phyloP scores from a whole-genome alignment of 2,113 vertebrate species.

The Podarcis raffonei region DNA sequence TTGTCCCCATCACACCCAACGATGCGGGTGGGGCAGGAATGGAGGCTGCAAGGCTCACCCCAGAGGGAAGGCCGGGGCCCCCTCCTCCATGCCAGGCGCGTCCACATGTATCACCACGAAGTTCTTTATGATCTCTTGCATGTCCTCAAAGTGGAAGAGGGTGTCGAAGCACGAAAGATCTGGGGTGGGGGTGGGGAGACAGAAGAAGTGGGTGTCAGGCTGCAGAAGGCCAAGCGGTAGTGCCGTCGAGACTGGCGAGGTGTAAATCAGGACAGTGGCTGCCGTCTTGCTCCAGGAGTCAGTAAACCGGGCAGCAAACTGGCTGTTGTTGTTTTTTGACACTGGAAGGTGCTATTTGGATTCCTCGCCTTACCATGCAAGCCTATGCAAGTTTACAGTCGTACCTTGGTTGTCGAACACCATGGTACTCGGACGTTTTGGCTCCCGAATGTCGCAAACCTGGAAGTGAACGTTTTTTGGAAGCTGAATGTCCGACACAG shows the following conservation, averaged over 20 bases:
- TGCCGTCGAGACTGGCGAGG: background rate
- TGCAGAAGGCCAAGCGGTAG: conserved; percentile 14
- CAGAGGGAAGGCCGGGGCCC: conserved; percentile 81
- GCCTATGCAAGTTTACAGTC: background rate
- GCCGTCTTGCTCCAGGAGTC: background rate
- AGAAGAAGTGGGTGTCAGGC: conserved; percentile 8
- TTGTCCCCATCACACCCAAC: background rate
- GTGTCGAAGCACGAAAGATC: conserved; percentile 90
- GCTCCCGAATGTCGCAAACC: no score
- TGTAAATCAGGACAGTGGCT: background rate
- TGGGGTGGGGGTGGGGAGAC: conserved; percentile 57
- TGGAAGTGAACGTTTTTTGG: no score
- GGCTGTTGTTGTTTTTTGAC: background rate
- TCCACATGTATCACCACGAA: conserved; percentile 90
- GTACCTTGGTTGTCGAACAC: no score
- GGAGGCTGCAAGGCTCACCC: conserved; percentile 72
- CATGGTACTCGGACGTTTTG: no score
- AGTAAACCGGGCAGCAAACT: background rate
- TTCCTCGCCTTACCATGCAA: background rate
- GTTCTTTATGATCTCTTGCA: conserved; percentile 94
- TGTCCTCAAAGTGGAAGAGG: conserved; percentile 88
- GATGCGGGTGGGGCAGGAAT: background rate
- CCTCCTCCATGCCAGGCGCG: conserved; percentile 89
- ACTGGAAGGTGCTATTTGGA: no score
- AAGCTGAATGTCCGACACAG: no score